Evolutionary conservation across 2,113 vertebrate genomes (phyloP), one percentile per base, ranked within the genome.

Genomic region (Neotragus moschatus): DNA sequence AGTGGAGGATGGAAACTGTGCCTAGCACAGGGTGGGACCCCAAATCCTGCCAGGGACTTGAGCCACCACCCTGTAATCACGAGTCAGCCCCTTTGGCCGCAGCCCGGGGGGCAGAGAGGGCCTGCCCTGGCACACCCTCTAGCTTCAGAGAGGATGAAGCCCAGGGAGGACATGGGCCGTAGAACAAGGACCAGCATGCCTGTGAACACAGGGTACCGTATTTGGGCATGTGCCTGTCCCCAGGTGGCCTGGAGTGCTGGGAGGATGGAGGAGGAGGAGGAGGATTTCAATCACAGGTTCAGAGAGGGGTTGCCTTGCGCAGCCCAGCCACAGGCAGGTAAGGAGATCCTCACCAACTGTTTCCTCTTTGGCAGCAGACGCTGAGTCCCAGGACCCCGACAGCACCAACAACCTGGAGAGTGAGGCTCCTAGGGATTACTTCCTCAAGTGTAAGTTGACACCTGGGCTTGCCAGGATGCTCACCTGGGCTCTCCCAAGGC

Each of bases 361-460:
- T 56, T 63, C 82, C 45, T 93, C 66, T 98, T 61, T 51, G 86
- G 9, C 97, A 98, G 98, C 45, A 0, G 3, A 98, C 17, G 25
- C 91, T 0, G 93, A 98, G 8, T 89, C 98, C 33, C 97, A 45
- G 5, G 95, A 98, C 96, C 97, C 98, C 1, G 98, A 99, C 0
- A 99, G 98, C 94, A 96, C 97, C 7, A 97, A 84, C 96, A 96
- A 73, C 9, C 84, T 98, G 0, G 97, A 98, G 90, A 98, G 94
- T 63, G 97, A 98, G 96, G 98, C 98, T 12, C 97, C 61, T 94
- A 97, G 99, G 2, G 99, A 99, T 88, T 98, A 99, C 87, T 99
- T 99, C 97, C 98, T 99, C 96, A 99, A 99, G 96, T 99, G 99
- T 99, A 98, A 99, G 99, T 95, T 10, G 30, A 2, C 2, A 3